Evolutionary conservation across 2,113 vertebrate genomes (phyloP), one percentile per base, ranked within the genome.

Genomic region (Damaliscus lunatus): DNA sequence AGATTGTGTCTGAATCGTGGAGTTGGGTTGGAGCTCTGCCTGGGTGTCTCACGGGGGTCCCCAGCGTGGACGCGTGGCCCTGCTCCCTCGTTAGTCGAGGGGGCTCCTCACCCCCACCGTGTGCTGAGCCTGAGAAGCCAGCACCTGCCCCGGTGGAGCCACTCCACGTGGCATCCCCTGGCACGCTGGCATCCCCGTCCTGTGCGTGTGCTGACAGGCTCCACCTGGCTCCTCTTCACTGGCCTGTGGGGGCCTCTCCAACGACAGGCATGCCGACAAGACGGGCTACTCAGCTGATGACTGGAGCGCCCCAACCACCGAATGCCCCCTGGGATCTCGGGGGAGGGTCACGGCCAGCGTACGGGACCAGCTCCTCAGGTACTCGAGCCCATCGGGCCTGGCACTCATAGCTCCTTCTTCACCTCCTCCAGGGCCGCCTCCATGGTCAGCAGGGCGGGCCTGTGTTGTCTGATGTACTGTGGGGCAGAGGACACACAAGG

Each of bases 381-480:
- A 15, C 9, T 9, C 5, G 4, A 12, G 3, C 25, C 40, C 29
- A 0, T 46, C 78, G 60, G 74, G 89, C 9, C 60, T 97, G 98
- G 29, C 93, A n/a, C 6, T 99, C 98, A 98, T 48, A 98, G 98
- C 94, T 99, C 99, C 98, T n/a, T 17, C 25, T 29, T 93, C 78
- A 98, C 98, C 93, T 99, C 98, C 83, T 98, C 96, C 81, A 99
- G 80, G 0, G 99, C 99, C 1, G 98, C 97, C 88, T 99, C 98
- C 90, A 98, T 1, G 2, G 98, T 99, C 87, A 99, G 97, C 48
- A 97, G 98, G 33, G 98, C 91, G 3, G 99, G 86, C 98, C 96
- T 99, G 98, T 99, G 99, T n/a, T 86, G 93, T n/a, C 55, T 98
- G 90, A 99, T 99, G 83, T 98, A 99, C 99, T 99, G 97, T 2